Conservation (phyloP, 1,140 invertebrate genomes). For the Monomorium pharaonis region DNA sequence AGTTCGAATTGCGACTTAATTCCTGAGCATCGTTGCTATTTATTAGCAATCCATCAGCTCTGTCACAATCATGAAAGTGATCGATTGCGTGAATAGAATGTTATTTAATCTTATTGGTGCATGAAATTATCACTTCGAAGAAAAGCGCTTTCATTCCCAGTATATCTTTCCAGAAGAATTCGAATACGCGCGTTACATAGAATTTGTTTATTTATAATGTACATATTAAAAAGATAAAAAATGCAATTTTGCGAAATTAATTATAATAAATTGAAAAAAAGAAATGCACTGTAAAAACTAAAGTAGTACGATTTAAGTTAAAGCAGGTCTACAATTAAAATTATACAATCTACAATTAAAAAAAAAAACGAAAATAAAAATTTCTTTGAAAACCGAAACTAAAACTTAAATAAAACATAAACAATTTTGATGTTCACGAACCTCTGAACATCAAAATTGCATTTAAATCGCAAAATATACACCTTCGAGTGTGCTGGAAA, state of each 20-base stretch:
- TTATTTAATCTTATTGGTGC: constrained; percentile 13
- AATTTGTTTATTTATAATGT: neutral
- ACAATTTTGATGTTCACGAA: too few species aligned
- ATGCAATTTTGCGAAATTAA: neutral
- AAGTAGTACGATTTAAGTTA: neutral
- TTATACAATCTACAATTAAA: neutral
- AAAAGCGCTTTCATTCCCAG: neutral
- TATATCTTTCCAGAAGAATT: neutral
- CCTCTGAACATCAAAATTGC: neutral
- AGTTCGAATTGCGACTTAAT: constrained; percentile 31
- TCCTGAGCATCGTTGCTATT: constrained; percentile 1
- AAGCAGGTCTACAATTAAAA: neutral
- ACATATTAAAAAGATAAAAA: neutral
- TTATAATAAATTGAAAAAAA: neutral
- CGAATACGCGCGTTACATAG: neutral
- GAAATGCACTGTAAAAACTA: neutral
- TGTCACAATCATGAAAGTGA: neutral
- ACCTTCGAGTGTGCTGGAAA: neutral
- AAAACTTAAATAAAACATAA: neutral
- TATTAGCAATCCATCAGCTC: constrained; percentile 17
- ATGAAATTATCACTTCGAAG: neutral
- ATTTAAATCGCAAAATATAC: neutral
- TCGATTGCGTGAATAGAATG: neutral
- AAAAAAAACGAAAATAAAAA: neutral
- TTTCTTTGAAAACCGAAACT: too few species aligned